Evolutionary conservation across 2,797 vertebrate genomes (phyloP).

Genomic region (Epinephelus coioides): DNA sequence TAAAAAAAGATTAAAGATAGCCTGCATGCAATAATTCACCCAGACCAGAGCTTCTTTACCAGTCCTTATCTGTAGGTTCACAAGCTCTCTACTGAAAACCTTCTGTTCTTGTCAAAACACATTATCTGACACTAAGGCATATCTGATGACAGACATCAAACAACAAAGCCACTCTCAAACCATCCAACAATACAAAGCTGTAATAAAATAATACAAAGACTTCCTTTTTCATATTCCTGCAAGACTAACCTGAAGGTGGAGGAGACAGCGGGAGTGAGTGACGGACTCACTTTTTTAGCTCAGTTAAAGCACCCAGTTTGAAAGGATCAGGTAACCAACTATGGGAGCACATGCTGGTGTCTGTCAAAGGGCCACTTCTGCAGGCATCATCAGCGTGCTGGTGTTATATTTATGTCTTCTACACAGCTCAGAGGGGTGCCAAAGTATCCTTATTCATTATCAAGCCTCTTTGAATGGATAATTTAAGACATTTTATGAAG

Average conservation of each 20-base stretch:
- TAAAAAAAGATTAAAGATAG: constrained; percentile 68
- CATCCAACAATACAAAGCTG: constrained; percentile 17
- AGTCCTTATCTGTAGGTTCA: constrained; percentile 52
- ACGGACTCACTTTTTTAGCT: constrained; percentile 86
- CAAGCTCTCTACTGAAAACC: constrained; percentile 42
- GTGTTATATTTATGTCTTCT: constrained; percentile 86
- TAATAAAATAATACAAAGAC: constrained; percentile 37
- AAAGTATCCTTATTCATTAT: constrained; percentile 56
- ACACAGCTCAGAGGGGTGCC: constrained; percentile 70
- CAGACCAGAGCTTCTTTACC: constrained; percentile 37
- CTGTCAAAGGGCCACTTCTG: constrained; percentile 93
- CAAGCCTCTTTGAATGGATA: constrained; percentile 30
- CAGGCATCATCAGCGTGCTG: constrained; percentile 89
- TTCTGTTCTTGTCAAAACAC: constrained; percentile 35
- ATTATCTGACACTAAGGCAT: constrained; percentile 12
- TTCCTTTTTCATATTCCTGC: constrained; percentile 71
- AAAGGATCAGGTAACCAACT: constrained; percentile 91
- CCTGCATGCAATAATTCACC: constrained; percentile 55
- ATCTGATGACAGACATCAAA: background rate
- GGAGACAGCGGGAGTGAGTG: constrained; percentile 85
- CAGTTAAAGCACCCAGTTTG: constrained; percentile 87
- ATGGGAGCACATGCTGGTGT: constrained; percentile 93
- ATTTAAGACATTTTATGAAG: constrained; percentile 24
- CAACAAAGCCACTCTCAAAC: constrained; percentile 28
- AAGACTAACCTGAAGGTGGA: constrained; percentile 85